These are phyloP conservation scores for Oscarella lobularis DNA, from an alignment of 37 sponge, comb jelly and placozoan species.

Conservation along the genomic window DNA sequence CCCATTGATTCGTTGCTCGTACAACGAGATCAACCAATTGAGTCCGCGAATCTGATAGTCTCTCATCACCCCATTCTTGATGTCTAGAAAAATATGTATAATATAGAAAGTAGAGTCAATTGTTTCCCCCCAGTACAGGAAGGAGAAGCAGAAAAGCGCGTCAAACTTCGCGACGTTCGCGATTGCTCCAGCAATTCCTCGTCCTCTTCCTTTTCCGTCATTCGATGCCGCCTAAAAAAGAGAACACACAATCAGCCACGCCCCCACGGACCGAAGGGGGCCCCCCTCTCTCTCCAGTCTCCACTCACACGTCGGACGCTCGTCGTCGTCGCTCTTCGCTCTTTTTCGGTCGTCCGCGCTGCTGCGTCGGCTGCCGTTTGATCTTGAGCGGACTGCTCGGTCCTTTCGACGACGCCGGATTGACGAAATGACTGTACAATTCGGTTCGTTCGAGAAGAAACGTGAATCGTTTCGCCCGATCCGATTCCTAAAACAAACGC, in stretches of 20 bases:
- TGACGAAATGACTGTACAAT: constrained; percentile 87
- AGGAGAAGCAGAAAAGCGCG: constrained; percentile 12
- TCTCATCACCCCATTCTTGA: constrained; percentile 92
- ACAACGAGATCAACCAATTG: constrained; percentile 96
- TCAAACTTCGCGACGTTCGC: constrained; percentile 15
- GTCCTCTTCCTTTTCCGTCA: constrained; percentile 91
- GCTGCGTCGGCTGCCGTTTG: no score
- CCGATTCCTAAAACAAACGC: constrained; percentile 15
- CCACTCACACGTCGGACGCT: background rate
- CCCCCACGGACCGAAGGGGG: no score
- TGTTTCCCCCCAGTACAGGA: background rate
- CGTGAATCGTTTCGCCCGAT: constrained; percentile 78
- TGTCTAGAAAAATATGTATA: constrained; percentile 25
- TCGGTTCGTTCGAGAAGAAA: constrained; percentile 95
- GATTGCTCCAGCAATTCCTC: constrained; percentile 65
- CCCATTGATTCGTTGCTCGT: constrained; percentile 88
- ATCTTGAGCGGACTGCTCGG: constrained; percentile 83
- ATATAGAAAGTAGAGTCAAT: background rate
- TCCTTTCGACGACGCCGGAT: constrained; percentile 39
- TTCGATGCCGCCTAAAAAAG: constrained; percentile 74
- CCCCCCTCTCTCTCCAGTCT: no score
- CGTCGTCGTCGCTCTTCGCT: background rate
- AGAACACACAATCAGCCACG: no score
- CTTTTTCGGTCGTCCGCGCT: background rate
- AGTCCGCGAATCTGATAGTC: constrained; percentile 97